Base-by-base conservation (phyloP, 2,797 vertebrate species). In the Tarsius wallacei region DNA sequence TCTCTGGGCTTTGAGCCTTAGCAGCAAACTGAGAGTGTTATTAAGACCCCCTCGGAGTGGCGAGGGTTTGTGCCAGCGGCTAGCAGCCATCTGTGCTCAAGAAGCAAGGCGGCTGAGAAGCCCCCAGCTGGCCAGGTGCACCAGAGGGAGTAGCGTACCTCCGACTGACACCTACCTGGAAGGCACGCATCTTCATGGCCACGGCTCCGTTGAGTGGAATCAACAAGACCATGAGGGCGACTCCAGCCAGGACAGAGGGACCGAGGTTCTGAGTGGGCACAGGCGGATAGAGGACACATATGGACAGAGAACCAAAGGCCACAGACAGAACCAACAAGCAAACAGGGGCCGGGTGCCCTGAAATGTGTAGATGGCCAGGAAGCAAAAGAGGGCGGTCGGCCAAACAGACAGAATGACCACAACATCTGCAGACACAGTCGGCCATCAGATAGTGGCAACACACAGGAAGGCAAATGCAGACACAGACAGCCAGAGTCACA, bases 161-260 rank as follows among this genome's bases (percentile, higher is more conserved):
- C 7, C 4, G 13, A 36, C 1, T 16, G 21, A 42, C 22, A 73
- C 97, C 88, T 97, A 99, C 99, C 99, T 99, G 99, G 95, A 99
- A 99, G 1, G 99, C 96, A 88, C 99, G 99, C 51, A 99, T 99
- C 98, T 99, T 99, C 98, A 99, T 98, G 70, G 99, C 99, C 53
- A 99, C 99, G 63, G 99, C 99, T 14, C 99, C 99, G 31, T 99
- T 99, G 17, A 99, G 97, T 0, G 99, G 99, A 94, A 99, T 99
- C 81, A 99, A 98, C 97, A 99, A 99, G 96, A 99, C 93, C 99
- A 99, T 99, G 94, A 99, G 98, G 0, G 99, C 99, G 13, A 99
- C 99, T n/a, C 99, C 99, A 28, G 99, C 99, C 96, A 99, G 98
- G 31, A 99, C 98, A 2, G 99, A 99, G 0, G 99, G 98, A n/a